A percentile compares a stretch with the other conserved stretches of the same genome.
These are phyloP conservation scores for Pristiophorus japonicus DNA, from an alignment of 2,113 vertebrate species.

Conservation along the genomic window DNA sequence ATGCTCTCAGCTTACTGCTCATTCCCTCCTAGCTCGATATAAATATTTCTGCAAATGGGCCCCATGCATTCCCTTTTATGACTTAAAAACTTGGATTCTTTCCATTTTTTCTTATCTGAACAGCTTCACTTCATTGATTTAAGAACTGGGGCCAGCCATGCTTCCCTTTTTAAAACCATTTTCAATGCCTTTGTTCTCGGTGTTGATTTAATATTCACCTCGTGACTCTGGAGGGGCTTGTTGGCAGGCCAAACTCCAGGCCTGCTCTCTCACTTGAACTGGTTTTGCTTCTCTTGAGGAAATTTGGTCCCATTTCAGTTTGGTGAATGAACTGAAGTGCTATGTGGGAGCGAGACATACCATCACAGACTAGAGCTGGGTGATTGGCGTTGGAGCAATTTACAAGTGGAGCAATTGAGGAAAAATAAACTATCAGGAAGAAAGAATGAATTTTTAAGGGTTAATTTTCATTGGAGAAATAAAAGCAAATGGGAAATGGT, in stretches of 20 bases:
- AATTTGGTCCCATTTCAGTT: background rate
- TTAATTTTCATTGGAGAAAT: background rate
- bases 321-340: background rate
- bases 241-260: background rate
- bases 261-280: background rate
- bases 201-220: background rate
- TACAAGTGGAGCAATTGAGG: background rate
- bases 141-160: background rate
- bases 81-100: slow-evolving; percentile 8
- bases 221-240: background rate
- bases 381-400: background rate
- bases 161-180: background rate
- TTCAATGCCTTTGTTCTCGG: background rate
- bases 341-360: background rate
- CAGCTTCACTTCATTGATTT: background rate
- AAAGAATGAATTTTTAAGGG: background rate
- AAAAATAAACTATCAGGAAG: background rate
- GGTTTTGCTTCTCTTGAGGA: slow-evolving; percentile 13
- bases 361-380: background rate
- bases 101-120: background rate
- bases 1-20: background rate
- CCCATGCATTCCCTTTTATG: background rate
- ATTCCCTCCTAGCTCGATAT: background rate
- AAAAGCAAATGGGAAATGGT: background rate
- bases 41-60: background rate